phyloP scores from a whole-genome alignment of 2,888 invertebrate genomes.

The Argynnis bischoffii region DNA sequence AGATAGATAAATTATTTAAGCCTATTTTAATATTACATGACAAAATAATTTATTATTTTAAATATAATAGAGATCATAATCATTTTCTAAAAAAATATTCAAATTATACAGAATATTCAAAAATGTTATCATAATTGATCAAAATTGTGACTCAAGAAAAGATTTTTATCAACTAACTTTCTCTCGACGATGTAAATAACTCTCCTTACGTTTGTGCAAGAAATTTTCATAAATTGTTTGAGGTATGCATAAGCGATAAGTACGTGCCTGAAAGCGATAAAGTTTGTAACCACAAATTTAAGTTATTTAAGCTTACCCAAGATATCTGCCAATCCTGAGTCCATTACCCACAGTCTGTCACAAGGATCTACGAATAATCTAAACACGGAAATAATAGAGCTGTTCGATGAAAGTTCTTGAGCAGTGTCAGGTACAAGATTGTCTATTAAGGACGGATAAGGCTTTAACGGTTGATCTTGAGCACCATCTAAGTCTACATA shows the following conservation, averaged over 20 bases:
- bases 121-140: not conserved
- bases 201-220: slow-evolving; percentile 15
- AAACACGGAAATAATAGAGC: slow-evolving; percentile 87
- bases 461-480: slow-evolving; percentile 87
- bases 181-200: slow-evolving; percentile 17
- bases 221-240: slow-evolving; percentile 19
- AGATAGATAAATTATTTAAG: no score
- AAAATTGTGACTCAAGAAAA: not conserved
- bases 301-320: slow-evolving; percentile 71
- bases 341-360: slow-evolving; percentile 91
- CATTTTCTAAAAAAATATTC: not conserved
- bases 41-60: not conserved
- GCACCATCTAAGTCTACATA: slow-evolving; percentile 84
- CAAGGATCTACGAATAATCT: slow-evolving; percentile 88
- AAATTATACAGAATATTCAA: not conserved
- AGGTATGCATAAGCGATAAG: slow-evolving; percentile 20
- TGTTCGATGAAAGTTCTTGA: slow-evolving; percentile 77
- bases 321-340: slow-evolving; percentile 90
- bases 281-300: not conserved
- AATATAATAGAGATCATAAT: no score
- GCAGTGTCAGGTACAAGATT: slow-evolving; percentile 86
- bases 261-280: slow-evolving; percentile 30
- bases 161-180: slow-evolving; percentile 21
- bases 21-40: no score
- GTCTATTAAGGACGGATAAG: slow-evolving; percentile 90